Base-by-base conservation (phyloP, 2,113 vertebrate species). In the Peromyscus leucopus region DNA sequence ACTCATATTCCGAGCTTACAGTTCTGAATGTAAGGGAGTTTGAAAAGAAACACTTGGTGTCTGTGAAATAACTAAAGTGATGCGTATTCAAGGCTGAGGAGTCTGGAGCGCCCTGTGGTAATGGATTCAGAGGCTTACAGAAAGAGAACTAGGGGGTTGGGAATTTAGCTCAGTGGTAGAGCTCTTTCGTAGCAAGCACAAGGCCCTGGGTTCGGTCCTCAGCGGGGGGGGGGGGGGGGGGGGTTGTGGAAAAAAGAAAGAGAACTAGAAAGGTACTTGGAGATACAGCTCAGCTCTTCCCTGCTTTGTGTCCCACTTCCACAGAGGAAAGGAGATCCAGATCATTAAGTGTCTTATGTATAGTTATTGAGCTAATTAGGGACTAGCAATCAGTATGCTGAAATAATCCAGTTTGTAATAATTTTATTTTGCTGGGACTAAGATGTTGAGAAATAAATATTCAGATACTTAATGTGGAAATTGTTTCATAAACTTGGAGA, bases 21-120 rank as follows among this genome's bases (percentile, higher is more conserved):
- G 22, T 90, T 94, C 26, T 42, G 33, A 51, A 82, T 33, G 46
- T 57, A 71, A 69, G 36, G 39, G 55, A 39, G 33, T 84, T 85
- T 48, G 93, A 36, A 93, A 90, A 90, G 46, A 94, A 94, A 65
- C 92, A 2, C 33, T 90, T 11, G 51, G 36, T 93, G 16, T 92
- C 94, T 88, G 63, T 85, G 82, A 95, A 96, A 51, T 94, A 85
- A 89, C 57, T 75, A 33, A 94, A 91, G 72, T 96, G 46, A 65
- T 71, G 69, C 79, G 39, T 94, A 94, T 61, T 94, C 93, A 91
- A 86, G 17, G 21, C 84, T 94, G 76, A 71, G 33, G 24, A 90
- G 3, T 94, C 74, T 90, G 71, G 72, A 94, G 65, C 55, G 39
- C 57, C 57, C 48, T 95, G n/a, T 89, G 48, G 63, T 93, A 42